Percentiles rank a stretch among this genome's conserved stretches.
Evolutionary conservation across 2,113 vertebrate species (phyloP).

Genomic region (Motacilla alba): DNA sequence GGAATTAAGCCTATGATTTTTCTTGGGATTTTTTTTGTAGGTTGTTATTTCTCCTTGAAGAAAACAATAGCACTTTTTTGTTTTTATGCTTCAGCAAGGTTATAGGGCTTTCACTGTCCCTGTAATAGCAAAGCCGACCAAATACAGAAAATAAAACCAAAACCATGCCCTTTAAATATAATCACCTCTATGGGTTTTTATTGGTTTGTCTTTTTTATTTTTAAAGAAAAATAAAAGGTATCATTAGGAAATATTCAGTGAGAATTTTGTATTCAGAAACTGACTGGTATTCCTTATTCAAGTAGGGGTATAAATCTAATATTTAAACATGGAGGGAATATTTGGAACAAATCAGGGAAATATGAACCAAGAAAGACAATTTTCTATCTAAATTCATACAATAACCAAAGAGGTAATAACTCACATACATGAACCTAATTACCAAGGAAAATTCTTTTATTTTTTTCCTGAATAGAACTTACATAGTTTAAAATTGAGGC

Average conservation of each 20-base stretch:
- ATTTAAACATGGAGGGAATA: background rate
- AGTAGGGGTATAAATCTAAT: background rate
- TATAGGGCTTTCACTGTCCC: background rate
- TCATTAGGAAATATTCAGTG: background rate
- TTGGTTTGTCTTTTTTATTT: background rate
- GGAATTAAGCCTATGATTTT: background rate
- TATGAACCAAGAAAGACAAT: background rate
- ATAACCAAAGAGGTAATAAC: background rate
- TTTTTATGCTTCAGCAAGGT: background rate
- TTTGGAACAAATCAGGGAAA: background rate
- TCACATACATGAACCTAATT: background rate
- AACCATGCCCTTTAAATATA: background rate
- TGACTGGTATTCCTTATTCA: background rate
- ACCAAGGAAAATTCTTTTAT: background rate
- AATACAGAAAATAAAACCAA: background rate
- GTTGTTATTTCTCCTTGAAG: background rate
- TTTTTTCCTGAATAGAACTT: background rate
- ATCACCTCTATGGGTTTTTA: rapidly evolving
- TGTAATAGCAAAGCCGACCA: background rate
- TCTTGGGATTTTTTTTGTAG: background rate
- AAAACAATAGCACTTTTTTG: background rate
- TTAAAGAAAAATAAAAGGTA: background rate
- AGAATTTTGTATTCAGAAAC: background rate
- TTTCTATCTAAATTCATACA: background rate
- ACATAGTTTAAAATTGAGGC: background rate